Evolutionary conservation across 2,797 vertebrate genomes (phyloP).

Genomic region (Morelia viridis): DNA sequence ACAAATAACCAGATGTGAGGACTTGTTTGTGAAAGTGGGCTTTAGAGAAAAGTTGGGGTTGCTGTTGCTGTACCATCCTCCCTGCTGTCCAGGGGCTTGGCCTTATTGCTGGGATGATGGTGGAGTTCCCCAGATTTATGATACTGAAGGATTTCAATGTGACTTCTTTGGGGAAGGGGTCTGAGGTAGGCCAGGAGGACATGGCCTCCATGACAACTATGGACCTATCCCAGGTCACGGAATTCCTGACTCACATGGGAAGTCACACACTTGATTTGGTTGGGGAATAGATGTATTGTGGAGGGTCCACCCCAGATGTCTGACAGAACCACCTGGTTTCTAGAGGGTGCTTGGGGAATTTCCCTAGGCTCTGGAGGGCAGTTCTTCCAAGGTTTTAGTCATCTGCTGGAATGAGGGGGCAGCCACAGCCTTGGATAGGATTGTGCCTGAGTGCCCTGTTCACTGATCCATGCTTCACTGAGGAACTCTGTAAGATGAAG

Average conservation of each 20-base stretch:
- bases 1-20: background rate
- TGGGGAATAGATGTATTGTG: background rate
- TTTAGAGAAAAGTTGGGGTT: background rate
- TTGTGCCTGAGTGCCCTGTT: background rate
- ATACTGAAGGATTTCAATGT: background rate
- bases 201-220: background rate
- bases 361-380: background rate
- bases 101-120: background rate
- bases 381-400: background rate
- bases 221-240: background rate
- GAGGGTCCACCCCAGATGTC: background rate
- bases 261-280: background rate
- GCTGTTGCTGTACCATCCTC: background rate
- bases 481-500: background rate
- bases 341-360: background rate
- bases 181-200: background rate
- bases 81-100: background rate
- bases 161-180: background rate
- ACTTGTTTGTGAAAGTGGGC: background rate
- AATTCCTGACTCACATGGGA: background rate
- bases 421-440: background rate
- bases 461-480: background rate
- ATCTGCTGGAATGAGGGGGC: background rate
- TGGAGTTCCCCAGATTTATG: background rate
- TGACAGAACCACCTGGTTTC: background rate